phyloP scores from a whole-genome alignment of 1,140 invertebrate species.

The Sarcophaga peregrina region DNA sequence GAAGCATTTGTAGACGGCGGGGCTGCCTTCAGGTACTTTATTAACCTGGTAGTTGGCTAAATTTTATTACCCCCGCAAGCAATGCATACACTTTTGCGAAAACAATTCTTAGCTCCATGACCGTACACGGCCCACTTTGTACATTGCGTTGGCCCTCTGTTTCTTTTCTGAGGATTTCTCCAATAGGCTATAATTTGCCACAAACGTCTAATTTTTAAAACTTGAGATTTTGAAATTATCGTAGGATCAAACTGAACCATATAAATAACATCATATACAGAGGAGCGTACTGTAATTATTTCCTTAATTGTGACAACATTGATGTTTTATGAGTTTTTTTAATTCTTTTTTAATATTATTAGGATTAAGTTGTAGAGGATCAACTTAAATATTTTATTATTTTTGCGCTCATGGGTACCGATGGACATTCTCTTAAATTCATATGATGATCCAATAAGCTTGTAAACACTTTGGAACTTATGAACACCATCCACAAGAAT shows the following conservation, averaged over 20 bases:
- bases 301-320: background rate
- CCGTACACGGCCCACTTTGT: background rate
- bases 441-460: no score
- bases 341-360: background rate
- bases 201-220: background rate
- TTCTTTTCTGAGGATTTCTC: background rate
- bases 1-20: background rate
- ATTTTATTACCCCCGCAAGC: background rate
- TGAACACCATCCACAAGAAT: no score
- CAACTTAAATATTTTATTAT: background rate
- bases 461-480: no score
- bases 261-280: no score
- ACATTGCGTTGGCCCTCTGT: background rate
- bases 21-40: background rate
- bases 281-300: no score
- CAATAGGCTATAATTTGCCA: background rate
- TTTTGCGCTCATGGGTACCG: background rate
- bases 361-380: background rate
- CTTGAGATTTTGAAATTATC: background rate
- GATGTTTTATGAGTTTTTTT: background rate
- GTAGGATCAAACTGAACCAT: background rate
- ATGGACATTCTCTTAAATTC: no score
- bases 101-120: background rate
- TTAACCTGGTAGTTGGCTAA: background rate
- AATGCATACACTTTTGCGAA: background rate